phyloP scores from a whole-genome alignment of 2,113 vertebrate species.

The Nothocercus julius region DNA sequence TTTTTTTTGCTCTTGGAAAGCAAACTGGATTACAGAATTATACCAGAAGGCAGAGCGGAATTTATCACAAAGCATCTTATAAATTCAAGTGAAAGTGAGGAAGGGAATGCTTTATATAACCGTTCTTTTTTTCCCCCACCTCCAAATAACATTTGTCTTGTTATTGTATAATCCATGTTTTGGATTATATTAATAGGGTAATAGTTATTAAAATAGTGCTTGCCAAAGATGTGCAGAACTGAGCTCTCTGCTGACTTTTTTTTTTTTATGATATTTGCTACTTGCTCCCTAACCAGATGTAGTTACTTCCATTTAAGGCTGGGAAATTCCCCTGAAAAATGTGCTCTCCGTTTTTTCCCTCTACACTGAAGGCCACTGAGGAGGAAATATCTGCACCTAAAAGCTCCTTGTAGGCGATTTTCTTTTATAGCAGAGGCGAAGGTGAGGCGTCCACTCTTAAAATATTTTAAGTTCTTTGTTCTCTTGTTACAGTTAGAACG shows the following conservation, averaged over 20 bases:
- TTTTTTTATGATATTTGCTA: neutral
- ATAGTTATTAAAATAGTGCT: neutral
- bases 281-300: neutral
- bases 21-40: neutral
- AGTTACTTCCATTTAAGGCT: slow-evolving; percentile 44
- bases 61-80: neutral
- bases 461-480: neutral
- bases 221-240: fast-evolving
- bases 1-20: slow-evolving; percentile 3
- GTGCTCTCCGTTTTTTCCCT: neutral
- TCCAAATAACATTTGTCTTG: neutral
- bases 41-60: neutral
- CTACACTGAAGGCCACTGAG: fast-evolving
- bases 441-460: neutral
- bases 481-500: neutral
- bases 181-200: neutral
- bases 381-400: neutral
- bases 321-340: slow-evolving; percentile 22
- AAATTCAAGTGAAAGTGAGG: neutral
- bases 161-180: neutral
- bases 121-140: neutral
- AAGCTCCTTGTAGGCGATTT: neutral
- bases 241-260: neutral
- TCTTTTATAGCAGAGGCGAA: neutral
- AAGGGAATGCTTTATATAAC: neutral